Evolutionary conservation across 2,797 vertebrate species (phyloP).

Genomic region (Lates japonicus): DNA sequence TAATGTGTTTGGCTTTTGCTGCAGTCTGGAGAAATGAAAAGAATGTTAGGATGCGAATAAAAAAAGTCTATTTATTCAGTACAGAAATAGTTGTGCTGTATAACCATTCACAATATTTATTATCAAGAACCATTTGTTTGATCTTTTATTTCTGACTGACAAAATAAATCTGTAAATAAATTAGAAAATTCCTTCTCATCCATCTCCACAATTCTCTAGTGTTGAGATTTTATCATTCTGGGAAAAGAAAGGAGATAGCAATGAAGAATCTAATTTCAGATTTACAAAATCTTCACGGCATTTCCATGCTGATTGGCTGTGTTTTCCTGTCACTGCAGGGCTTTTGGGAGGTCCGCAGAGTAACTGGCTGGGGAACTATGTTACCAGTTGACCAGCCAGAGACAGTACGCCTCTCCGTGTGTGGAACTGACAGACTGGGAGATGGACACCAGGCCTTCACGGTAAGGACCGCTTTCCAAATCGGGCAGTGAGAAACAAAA

Average conservation of each 20-base stretch:
- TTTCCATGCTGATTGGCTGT: slow-evolving; percentile 35
- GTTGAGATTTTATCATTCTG: slow-evolving; percentile 50
- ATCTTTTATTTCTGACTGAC: slow-evolving; percentile 22
- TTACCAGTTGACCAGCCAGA: slow-evolving; percentile 94
- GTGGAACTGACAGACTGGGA: slow-evolving; percentile 98
- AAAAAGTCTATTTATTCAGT: background rate
- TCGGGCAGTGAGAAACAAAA: slow-evolving; percentile 97
- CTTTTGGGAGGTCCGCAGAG: slow-evolving; percentile 95
- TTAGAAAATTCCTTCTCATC: slow-evolving; percentile 38
- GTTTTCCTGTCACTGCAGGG: slow-evolving; percentile 84
- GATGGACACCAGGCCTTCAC: slow-evolving; percentile 95
- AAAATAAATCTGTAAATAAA: slow-evolving; percentile 38
- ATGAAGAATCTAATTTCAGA: slow-evolving; percentile 16
- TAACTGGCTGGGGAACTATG: slow-evolving; percentile 97
- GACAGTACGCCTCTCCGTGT: slow-evolving; percentile 93
- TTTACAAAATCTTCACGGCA: slow-evolving; percentile 16
- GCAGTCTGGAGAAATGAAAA: slow-evolving; percentile 19
- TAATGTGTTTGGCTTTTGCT: background rate
- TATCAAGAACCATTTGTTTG: slow-evolving; percentile 10
- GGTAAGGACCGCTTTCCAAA: slow-evolving; percentile 95
- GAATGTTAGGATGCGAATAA: background rate
- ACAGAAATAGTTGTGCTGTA: slow-evolving; percentile 8
- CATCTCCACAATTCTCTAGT: slow-evolving; percentile 38
- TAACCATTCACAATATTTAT: slow-evolving; percentile 21
- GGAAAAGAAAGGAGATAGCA: slow-evolving; percentile 18